These are phyloP conservation scores for Hestina assimilis DNA, from an alignment of 1,140 invertebrate genomes.

Conservation along the genomic window DNA sequence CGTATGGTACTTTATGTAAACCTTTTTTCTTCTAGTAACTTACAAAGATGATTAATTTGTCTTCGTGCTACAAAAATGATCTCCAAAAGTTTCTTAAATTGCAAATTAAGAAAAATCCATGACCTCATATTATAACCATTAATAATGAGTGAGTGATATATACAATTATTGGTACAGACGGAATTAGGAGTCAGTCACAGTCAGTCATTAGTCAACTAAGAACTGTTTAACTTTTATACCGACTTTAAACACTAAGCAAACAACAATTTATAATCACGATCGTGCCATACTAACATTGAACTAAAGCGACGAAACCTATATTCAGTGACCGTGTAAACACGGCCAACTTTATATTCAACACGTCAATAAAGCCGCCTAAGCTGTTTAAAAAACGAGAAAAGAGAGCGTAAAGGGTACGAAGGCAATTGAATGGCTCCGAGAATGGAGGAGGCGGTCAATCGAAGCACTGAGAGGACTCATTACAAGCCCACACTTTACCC, in stretches of 20 bases:
- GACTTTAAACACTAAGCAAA: background rate
- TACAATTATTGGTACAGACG: too few species aligned
- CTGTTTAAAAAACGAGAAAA: constrained; percentile 55
- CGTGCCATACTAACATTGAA: background rate
- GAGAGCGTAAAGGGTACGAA: constrained; percentile 62
- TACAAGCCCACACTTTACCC: constrained; percentile 41
- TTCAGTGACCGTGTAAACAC: constrained; percentile 25
- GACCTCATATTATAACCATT: too few species aligned
- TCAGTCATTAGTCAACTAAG: too few species aligned
- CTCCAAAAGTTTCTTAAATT: too few species aligned
- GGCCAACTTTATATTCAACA: constrained; percentile 43
- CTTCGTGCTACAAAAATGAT: too few species aligned
- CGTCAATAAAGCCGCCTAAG: constrained; percentile 42
- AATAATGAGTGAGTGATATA: too few species aligned
- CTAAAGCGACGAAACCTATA: constrained; percentile 6
- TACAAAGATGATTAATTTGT: too few species aligned
- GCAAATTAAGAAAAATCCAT: too few species aligned
- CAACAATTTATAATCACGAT: background rate
- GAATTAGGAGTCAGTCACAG: too few species aligned
- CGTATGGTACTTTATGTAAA: too few species aligned
- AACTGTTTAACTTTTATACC: background rate
- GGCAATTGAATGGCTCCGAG: constrained; percentile 56
- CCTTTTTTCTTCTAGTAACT: too few species aligned
- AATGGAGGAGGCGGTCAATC: constrained; percentile 67
- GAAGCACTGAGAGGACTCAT: constrained; percentile 67